Evolutionary conservation across 2,888 invertebrate species (phyloP).

Genomic region (Chrysolina oricalcia): DNA sequence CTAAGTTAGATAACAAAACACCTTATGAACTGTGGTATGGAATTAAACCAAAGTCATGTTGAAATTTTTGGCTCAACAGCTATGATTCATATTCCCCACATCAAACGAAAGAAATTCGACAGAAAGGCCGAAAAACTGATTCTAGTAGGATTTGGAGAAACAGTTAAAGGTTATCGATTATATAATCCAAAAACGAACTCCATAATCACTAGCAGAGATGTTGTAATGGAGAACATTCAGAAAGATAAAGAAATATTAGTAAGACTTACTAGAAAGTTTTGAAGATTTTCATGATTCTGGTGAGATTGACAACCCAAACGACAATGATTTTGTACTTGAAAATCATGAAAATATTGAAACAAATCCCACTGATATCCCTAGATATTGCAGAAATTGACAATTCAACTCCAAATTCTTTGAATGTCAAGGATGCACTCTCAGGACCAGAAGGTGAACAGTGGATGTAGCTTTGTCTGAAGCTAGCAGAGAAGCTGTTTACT

Average conservation of each 20-base stretch:
- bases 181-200: not conserved
- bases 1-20: not conserved
- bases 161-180: not conserved
- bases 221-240: not conserved
- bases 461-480: too few species aligned
- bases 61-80: not conserved
- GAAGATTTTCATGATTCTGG: not conserved
- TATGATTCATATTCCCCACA: not conserved
- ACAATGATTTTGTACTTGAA: not conserved
- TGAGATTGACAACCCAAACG: not conserved
- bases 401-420: too few species aligned
- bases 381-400: too few species aligned
- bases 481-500: too few species aligned
- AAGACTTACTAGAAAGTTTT: not conserved
- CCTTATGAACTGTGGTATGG: constrained; percentile 5
- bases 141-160: not conserved
- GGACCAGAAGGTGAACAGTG: constrained; percentile 3
- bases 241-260: not conserved
- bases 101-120: not conserved
- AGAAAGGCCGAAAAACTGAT: not conserved
- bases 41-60: not conserved
- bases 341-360: not conserved
- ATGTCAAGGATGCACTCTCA: too few species aligned
- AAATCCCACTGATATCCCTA: not conserved
- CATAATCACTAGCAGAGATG: not conserved